phyloP scores from a whole-genome alignment of 2,888 invertebrate species.

The Helleia helle region DNA sequence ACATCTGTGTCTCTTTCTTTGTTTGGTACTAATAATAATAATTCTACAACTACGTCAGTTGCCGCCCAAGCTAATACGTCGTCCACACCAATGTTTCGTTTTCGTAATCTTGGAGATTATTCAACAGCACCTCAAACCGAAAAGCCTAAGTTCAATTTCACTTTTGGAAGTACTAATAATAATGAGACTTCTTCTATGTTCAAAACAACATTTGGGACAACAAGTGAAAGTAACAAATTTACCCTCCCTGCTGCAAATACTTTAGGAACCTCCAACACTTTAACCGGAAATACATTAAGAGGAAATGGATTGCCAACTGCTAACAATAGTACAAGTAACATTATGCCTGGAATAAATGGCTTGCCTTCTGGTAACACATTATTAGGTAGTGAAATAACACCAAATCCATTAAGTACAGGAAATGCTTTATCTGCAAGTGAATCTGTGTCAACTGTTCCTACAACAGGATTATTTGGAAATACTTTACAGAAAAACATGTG shows the following conservation, averaged over 20 bases:
- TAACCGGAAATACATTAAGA: conserved; percentile 11
- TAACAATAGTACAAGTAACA: conserved; percentile 14
- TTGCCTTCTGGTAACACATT: conserved; percentile 20
- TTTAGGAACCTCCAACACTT: conserved; percentile 9
- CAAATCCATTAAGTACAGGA: conserved; percentile 23
- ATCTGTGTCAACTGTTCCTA: conserved; percentile 16
- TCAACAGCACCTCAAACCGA: conserved; percentile 25
- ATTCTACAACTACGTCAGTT: conserved; percentile 17
- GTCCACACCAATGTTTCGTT: conserved; percentile 37
- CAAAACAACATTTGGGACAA: conserved; percentile 27
- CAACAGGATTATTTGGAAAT: conserved; percentile 31
- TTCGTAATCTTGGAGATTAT: conserved; percentile 28
- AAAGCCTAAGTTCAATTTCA: conserved; percentile 44
- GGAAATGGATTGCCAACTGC: conserved; percentile 16
- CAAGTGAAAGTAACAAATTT: conserved; percentile 22
- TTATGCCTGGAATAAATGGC: conserved; percentile 12
- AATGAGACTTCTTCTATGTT: conserved; percentile 26
- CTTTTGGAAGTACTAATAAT: conserved; percentile 27
- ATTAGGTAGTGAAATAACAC: conserved; percentile 24
- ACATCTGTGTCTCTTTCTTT: conserved; percentile 22
- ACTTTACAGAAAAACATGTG: conserved; percentile 41
- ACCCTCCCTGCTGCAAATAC: conserved; percentile 14
- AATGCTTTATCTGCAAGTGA: conserved; percentile 24
- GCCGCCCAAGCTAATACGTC: conserved; percentile 12
- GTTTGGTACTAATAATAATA: conserved; percentile 30